A percentile compares a stretch with the other conserved stretches of the same genome.
Conservation (phyloP, 2,797 vertebrate genomes). For the Sarcoramphus papa region DNA sequence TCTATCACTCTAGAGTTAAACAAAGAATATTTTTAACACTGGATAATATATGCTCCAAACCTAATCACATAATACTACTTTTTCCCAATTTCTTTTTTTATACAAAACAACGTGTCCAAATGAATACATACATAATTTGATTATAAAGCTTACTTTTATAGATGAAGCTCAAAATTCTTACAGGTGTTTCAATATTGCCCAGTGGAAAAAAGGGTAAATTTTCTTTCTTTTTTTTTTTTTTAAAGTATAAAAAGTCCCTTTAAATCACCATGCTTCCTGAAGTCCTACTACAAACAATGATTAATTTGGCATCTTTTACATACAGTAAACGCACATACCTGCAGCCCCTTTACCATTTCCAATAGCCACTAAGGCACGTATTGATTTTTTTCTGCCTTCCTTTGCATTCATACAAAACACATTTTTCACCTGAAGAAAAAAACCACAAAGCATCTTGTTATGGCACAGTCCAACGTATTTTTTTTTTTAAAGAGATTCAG, state of each 20-base stretch:
- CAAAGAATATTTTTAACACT: background rate
- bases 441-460: background rate
- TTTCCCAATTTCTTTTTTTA: background rate
- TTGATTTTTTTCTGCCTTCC: conserved; percentile 88
- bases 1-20: background rate
- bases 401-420: conserved; percentile 96
- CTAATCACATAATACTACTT: background rate
- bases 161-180: background rate
- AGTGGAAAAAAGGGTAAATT: background rate
- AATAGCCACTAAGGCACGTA: conserved; percentile 88
- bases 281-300: background rate
- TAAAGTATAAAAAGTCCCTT: background rate
- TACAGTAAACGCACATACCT: conserved; percentile 69
- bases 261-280: background rate
- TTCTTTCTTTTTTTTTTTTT: background rate
- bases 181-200: background rate
- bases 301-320: background rate
- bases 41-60: background rate
- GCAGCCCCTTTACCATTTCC: conserved; percentile 92
- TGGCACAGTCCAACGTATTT: background rate
- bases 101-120: background rate
- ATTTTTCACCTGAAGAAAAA: conserved; percentile 82
- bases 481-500: background rate
- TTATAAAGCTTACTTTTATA: background rate
- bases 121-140: background rate